phyloP scores from a whole-genome alignment of 2,888 invertebrate genomes.

The Theretra japonica region DNA sequence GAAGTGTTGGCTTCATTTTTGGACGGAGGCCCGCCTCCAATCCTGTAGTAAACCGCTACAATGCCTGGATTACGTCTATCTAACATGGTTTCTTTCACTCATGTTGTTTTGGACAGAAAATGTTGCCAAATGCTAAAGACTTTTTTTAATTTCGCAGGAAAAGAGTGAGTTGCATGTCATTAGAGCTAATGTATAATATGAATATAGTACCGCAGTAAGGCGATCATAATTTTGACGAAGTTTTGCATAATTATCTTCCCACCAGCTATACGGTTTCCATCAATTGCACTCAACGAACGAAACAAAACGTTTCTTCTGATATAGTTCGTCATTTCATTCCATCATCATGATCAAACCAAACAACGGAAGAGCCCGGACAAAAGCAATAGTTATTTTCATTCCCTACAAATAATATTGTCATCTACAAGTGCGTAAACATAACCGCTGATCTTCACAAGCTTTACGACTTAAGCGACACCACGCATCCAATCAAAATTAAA shows the following conservation, averaged over 20 bases:
- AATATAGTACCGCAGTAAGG: neutral
- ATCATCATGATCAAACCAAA: neutral
- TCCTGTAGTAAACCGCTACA: conserved; percentile 1
- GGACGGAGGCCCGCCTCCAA: neutral
- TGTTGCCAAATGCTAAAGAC: too few species aligned
- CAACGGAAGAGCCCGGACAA: neutral
- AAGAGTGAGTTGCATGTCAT: too few species aligned
- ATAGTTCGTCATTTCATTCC: neutral
- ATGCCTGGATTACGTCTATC: neutral
- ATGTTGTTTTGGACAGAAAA: neutral
- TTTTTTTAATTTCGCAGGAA: neutral
- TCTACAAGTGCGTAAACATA: conserved; percentile 15
- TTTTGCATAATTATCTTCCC: too few species aligned
- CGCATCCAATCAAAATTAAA: neutral
- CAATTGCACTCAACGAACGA: neutral
- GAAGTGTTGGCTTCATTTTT: conserved; percentile 23
- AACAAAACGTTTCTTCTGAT: too few species aligned
- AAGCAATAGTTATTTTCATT: conserved; percentile 6
- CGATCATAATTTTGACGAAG: too few species aligned
- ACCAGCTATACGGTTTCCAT: neutral
- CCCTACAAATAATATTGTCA: conserved; percentile 20
- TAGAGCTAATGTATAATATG: too few species aligned
- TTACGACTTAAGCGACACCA: neutral
- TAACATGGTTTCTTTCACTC: neutral
- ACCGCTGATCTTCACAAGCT: neutral